Evolutionary conservation across 2,113 vertebrate species (phyloP), one percentile per base, ranked within the genome.

Genomic region (Alaudala cheleensis): DNA sequence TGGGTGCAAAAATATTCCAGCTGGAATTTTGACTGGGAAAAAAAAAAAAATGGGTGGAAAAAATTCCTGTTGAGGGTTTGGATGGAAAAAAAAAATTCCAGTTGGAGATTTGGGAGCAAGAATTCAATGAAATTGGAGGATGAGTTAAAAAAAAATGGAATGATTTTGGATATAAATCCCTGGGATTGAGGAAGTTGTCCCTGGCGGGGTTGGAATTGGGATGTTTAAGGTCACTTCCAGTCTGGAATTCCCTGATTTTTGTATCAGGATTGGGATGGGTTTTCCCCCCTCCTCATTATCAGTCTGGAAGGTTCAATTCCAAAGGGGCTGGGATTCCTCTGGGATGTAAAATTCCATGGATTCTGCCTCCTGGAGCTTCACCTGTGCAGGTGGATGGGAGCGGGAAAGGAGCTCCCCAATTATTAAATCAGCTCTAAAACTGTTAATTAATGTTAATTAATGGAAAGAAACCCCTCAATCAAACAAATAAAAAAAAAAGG

Each of bases 251-350:
- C 66, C 12, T 7, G 58, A 50, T 50, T 79, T 71, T 50, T 9
- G 0, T 2, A 0, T 8, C 61, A 11, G 82, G 31, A 6, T 56
- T 51, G 29, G n/a, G 51, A 6, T 14, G 26, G 53, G 4, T n/a
- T 34, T 9, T 2, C 2, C 29, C 26, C 8, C 3, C 2, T 25
- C 34, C 13, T 29, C 12, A 3, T 47, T 14, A 28, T n/a, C 12
- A 77, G 12, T 28, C 66, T 57, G 39, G 24, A n/a, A 69, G 58
- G 40, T 71, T 71, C 23, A 20, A 3, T 67, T 29, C 23, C 26
- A 15, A 16, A 47, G 66, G 79, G 65, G 58, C 4, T 66, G 57
- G 86, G 44, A 33, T 81, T 42, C 28, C 51, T 56, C 22, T 5
- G 84, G 26, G 25, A 87, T 18, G 25, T 4, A 15, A 58, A 60